Evolutionary conservation across 2,797 vertebrate species (phyloP), one percentile per base, ranked within the genome.

Genomic region (Catamblyrhynchus diadema): DNA sequence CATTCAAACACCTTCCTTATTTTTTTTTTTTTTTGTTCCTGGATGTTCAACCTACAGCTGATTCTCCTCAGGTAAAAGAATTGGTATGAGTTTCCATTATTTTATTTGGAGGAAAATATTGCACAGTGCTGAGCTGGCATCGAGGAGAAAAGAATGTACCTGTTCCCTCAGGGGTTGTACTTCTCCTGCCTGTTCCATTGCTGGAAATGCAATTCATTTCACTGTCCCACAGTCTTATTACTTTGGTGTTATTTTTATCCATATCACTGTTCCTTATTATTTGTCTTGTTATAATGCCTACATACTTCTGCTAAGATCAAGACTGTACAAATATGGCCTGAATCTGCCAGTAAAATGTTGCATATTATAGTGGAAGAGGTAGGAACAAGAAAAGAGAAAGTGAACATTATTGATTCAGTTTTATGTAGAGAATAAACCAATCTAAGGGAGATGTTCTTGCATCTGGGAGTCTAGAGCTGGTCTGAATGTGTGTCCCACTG

Each of bases 301-400:
- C 53, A 39, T 50, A 64, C 8, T 27, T 83, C 61, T 61, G 57
- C 69, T 85, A 91, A 83, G 72, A 94, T 59, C 81, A 86, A 65
- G 72, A 67, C n/a, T 54, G 30, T 50, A 86, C 65, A 94, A 94
- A 83, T 83, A 42, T 2, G 69, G 45, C 89, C 94, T 57, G 39
- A 94, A 83, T 92, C 80, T 94, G 88, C 73, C 93, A 95, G 72
- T 44, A 56, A 79, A 92, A 87, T 62, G 48, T 25, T 18, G 0
- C 27, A 12, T 39, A 80, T 70, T 86, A 41, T 56, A 84, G 62
- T 11, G n/a, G 28, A 64, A 88, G 50, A 62, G 32, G 42, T 16
- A 67, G 25, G 37, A 93, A 44, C 23, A 77, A 67, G 32, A 89
- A 69, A 7, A 59, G n/a, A 77, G 78, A 73, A 66, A 69, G 33